Percentiles rank a stretch among this genome's conserved stretches.
These are phyloP conservation scores for Drosophila santomea DNA, from an alignment of 1,140 invertebrate species.

Conservation along the genomic window DNA sequence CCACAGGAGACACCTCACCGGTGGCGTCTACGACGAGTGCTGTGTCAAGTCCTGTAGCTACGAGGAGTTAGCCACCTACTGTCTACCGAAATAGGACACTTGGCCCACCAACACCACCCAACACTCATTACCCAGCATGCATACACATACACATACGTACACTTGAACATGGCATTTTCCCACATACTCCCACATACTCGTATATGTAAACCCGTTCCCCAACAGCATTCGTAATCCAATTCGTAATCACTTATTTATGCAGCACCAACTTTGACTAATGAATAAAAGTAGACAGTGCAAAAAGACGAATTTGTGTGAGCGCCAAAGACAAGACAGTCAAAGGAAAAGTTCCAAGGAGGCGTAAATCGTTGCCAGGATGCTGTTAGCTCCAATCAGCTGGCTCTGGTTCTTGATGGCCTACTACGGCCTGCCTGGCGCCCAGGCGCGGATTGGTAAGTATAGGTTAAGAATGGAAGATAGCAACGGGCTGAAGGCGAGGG, in stretches of 20 bases:
- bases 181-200: not conserved
- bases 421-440: slow-evolving; percentile 37
- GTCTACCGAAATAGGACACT: slow-evolving; percentile 28
- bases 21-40: slow-evolving; percentile 67
- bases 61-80: slow-evolving; percentile 61
- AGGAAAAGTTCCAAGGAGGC: slow-evolving; percentile 52
- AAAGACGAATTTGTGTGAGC: slow-evolving; percentile 47
- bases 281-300: slow-evolving; percentile 77
- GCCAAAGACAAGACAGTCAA: slow-evolving; percentile 30
- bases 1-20: slow-evolving; percentile 34
- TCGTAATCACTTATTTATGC: slow-evolving; percentile 77
- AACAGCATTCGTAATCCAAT: slow-evolving; percentile 37
- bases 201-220: not conserved
- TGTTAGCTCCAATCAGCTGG: slow-evolving; percentile 68
- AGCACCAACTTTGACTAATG: slow-evolving; percentile 78
- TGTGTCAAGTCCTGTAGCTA: slow-evolving; percentile 60
- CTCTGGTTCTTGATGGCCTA: slow-evolving; percentile 62
- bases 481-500: not conserved
- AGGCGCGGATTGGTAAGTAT: slow-evolving; percentile 79
- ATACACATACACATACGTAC: slow-evolving; percentile 9
- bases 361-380: slow-evolving; percentile 38
- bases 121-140: slow-evolving; percentile 3
- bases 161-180: too few species aligned
- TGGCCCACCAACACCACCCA: slow-evolving; percentile 8
- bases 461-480: not conserved